These are phyloP conservation scores for Heteromyza rotundicornis DNA, from an alignment of 2,888 invertebrate species.

Conservation along the genomic window DNA sequence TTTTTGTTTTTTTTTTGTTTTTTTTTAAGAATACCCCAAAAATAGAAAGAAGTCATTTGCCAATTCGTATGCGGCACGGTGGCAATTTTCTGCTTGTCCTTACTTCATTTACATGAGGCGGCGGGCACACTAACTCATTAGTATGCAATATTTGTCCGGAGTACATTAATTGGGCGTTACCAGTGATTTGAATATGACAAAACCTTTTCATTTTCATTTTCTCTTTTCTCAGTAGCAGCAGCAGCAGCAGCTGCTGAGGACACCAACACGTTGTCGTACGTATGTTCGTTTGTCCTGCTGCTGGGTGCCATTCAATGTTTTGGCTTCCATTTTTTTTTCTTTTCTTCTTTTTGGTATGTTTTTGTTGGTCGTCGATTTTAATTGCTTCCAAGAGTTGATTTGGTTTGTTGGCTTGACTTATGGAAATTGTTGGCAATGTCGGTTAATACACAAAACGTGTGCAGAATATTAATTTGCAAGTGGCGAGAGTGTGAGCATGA, in stretches of 20 bases:
- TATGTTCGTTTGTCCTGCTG: background rate
- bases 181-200: conserved; percentile 51
- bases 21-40: too few relatives aligned
- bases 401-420: conserved; percentile 40
- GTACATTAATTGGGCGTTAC: conserved; percentile 56
- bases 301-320: too few relatives aligned
- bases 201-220: background rate
- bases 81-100: too few relatives aligned
- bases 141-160: conserved; percentile 50
- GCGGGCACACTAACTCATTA: too few relatives aligned
- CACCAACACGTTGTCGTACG: background rate
- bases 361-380: conserved; percentile 11
- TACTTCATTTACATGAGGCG: too few relatives aligned
- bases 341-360: background rate
- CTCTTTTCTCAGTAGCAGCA: background rate
- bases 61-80: too few relatives aligned
- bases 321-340: too few relatives aligned
- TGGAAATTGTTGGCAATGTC: conserved; percentile 53
- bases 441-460: conserved; percentile 52
- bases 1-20: too few relatives aligned
- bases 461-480: conserved; percentile 45
- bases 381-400: conserved; percentile 16
- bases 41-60: too few relatives aligned
- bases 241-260: background rate
- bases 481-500: background rate